Base-by-base conservation (phyloP, 1,140 invertebrate species). In the Polypedilum pembai region DNA sequence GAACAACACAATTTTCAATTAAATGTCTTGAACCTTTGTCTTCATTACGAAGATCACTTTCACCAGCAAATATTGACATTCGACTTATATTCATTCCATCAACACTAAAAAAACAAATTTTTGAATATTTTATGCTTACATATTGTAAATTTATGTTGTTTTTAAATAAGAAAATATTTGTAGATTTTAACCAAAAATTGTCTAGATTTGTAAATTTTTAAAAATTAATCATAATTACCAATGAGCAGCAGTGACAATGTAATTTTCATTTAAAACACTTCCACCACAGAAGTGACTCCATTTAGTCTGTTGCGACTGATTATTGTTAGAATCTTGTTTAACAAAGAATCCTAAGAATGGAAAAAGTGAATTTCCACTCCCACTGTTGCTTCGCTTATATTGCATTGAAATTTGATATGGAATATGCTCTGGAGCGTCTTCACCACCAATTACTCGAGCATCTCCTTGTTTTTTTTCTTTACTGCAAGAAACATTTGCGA, bases 221-320 rank as follows among this genome's bases (percentile, higher is more conserved):
- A n/a, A n/a, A n/a, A n/a, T n/a, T n/a, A n/a, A n/a, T n/a, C n/a
- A n/a, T n/a, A n/a, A n/a, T n/a, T 56, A 56, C 45, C 65, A 69
- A 20, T 69, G 65, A 20, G 65, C 65, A 69, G 65, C 65, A 18
- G 65, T 69, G 1, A 69, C 17, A 69, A 69, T 69, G 20, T 69
- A 18, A 69, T 69, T 69, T 21, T 69, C 65, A 69, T 69, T 69
- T 18, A 69, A 69, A 18, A 69, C 65, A 21, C 65, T 69, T 20
- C 65, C 65, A 21, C 65, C 65, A 69, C 65, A 69, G 20, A 69
- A 69, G 17, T 69, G 65, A 21, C 15, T 18, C 15, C 15, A 69
- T 5, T 69, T 69, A 20, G 15, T 7, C 18, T 69, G 7, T 3
- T 15, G n/a, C 12, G 3, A 12, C 12, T n/a, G 12, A 3, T 15